A percentile compares a stretch with the other conserved stretches of the same genome.
These are phyloP conservation scores for Gryon sp. DNA, from an alignment of 1,140 invertebrate genomes.

Conservation along the genomic window DNA sequence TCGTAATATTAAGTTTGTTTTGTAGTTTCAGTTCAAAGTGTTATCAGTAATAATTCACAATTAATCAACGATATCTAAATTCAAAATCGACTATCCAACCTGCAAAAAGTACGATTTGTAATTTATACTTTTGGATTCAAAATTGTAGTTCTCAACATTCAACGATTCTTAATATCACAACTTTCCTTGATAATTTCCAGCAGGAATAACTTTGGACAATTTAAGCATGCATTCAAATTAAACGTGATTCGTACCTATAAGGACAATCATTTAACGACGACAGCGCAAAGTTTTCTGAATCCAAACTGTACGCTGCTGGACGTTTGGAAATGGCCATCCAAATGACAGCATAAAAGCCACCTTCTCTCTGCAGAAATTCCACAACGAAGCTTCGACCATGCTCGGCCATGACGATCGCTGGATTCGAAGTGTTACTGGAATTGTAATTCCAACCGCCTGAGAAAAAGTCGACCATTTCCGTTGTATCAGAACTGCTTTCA, in stretches of 20 bases:
- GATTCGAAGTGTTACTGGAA: conserved; percentile 45
- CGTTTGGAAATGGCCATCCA: conserved; percentile 90
- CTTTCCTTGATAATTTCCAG: neutral
- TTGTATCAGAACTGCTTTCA: conserved; percentile 64
- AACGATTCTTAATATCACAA: neutral
- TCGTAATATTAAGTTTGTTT: no score
- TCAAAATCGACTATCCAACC: no score
- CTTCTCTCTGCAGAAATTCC: conserved; percentile 85
- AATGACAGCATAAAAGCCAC: conserved; percentile 85
- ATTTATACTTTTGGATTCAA: no score
- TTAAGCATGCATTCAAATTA: neutral
- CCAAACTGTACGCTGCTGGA: conserved; percentile 74
- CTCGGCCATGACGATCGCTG: conserved; percentile 76
- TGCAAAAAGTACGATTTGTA: no score
- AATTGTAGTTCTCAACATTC: no score
- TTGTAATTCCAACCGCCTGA: conserved; percentile 86
- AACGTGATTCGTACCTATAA: conserved; percentile 81
- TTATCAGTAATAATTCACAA: no score
- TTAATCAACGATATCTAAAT: no score
- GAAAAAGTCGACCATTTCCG: conserved; percentile 84
- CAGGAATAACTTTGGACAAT: neutral
- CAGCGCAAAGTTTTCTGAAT: conserved; percentile 80
- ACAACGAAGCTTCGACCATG: conserved; percentile 85
- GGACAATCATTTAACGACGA: conserved; percentile 83
- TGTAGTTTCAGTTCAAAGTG: no score